Conservation (phyloP, 1,140 invertebrate genomes). For the Listronotus oregonensis region DNA sequence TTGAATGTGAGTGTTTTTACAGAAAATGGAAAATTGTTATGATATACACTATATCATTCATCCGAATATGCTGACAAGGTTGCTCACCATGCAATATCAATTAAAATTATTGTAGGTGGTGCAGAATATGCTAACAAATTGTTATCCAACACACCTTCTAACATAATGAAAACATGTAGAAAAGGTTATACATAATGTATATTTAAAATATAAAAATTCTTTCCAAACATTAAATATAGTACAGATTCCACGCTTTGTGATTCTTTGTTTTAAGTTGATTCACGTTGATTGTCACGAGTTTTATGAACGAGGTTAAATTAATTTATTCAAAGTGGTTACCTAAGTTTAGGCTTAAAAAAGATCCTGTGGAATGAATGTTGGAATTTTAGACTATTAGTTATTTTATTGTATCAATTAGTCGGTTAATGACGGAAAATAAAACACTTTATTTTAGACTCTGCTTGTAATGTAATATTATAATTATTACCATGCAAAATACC, state of each 20-base stretch:
- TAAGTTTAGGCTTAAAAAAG: slow-evolving; percentile 1
- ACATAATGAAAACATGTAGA: not conserved
- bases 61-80: no score
- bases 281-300: slow-evolving; percentile 14
- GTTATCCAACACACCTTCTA: not conserved
- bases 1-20: no score
- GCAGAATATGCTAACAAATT: not conserved
- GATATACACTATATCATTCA: no score
- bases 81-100: not conserved
- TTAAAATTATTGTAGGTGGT: not conserved
- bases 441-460: no score
- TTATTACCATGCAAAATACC: no score
- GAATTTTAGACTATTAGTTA: no score
- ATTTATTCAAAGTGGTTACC: slow-evolving; percentile 3
- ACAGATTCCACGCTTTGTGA: slow-evolving; percentile 11
- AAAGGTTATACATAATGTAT: not conserved
- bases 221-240: not conserved
- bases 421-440: no score
- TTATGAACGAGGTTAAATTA: not conserved
- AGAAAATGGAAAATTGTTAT: no score
- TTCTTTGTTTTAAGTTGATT: slow-evolving; percentile 9
- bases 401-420: no score
- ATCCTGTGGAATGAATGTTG: not conserved
- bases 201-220: slow-evolving; percentile 2
- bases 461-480: no score